Percentiles rank a stretch among this genome's conserved stretches.
phyloP scores from a whole-genome alignment of 2,888 invertebrate genomes.

The Ferrisia virgata region DNA sequence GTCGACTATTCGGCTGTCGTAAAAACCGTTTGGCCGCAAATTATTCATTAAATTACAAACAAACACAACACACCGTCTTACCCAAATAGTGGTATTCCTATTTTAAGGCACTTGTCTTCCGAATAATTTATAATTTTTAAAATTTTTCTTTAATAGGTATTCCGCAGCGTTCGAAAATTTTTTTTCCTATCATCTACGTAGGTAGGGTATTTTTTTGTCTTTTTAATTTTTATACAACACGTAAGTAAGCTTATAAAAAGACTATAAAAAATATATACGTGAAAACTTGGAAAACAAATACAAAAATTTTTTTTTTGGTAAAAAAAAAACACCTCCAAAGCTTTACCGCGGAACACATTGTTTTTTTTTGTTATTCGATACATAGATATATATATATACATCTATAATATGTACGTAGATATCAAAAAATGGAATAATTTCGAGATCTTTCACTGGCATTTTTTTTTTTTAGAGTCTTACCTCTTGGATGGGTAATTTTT shows the following conservation, averaged over 20 bases:
- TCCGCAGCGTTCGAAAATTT: background rate
- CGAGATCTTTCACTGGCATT: no score
- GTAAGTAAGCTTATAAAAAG: constrained; percentile 6
- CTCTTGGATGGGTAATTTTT: background rate
- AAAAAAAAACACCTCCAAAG: background rate
- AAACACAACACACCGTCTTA: constrained; percentile 44
- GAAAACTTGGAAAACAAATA: constrained; percentile 17
- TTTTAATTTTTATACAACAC: background rate
- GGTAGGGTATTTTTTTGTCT: no score
- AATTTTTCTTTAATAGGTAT: background rate
- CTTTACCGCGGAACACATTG: background rate
- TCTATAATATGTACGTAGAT: no score
- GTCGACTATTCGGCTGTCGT: constrained; percentile 35
- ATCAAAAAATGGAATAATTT: constrained; percentile 18
- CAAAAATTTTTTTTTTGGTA: background rate
- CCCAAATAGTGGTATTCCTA: constrained; percentile 31
- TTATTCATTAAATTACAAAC: constrained; percentile 18
- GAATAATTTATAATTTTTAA: background rate
- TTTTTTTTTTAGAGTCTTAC: no score
- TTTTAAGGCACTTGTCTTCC: constrained; percentile 35
- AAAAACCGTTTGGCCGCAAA: constrained; percentile 41
- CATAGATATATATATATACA: no score
- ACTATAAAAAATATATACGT: constrained; percentile 12
- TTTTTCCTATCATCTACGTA: background rate
- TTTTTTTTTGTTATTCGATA: background rate